Conservation (phyloP, 2,888 invertebrate genomes). For the Linyphia triangularis region DNA sequence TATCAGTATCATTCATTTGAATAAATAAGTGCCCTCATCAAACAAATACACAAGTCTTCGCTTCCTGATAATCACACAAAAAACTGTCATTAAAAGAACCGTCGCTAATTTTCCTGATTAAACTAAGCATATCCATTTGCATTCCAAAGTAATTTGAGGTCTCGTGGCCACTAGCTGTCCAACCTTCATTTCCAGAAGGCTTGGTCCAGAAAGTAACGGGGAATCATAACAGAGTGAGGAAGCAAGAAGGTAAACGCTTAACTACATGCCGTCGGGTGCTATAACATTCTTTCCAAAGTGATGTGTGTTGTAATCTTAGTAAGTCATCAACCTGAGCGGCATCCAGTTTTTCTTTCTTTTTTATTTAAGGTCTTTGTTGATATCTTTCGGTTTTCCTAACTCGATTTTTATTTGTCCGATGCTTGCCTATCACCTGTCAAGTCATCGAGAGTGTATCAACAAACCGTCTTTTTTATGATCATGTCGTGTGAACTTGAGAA, state of each 20-base stretch:
- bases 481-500: background rate
- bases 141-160: conserved; percentile 20
- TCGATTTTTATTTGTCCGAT: background rate
- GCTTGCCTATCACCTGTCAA: background rate
- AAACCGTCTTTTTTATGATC: background rate
- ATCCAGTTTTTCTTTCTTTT: conserved; percentile 11
- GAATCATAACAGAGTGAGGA: background rate
- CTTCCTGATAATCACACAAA: no score
- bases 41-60: no score
- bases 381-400: background rate
- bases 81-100: no score
- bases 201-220: conserved; percentile 13
- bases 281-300: conserved; percentile 31
- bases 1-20: no score
- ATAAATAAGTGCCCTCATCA: no score
- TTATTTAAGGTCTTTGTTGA: conserved; percentile 24
- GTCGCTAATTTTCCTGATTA: conserved; percentile 3
- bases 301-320: conserved; percentile 58
- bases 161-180: conserved; percentile 17
- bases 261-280: conserved; percentile 36
- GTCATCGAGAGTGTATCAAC: background rate
- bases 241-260: conserved; percentile 1
- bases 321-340: conserved; percentile 38
- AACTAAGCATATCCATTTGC: background rate
- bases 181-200: background rate